These are phyloP conservation scores for Thaleichthys pacificus DNA, from an alignment of 2,797 vertebrate genomes.

Conservation along the genomic window DNA sequence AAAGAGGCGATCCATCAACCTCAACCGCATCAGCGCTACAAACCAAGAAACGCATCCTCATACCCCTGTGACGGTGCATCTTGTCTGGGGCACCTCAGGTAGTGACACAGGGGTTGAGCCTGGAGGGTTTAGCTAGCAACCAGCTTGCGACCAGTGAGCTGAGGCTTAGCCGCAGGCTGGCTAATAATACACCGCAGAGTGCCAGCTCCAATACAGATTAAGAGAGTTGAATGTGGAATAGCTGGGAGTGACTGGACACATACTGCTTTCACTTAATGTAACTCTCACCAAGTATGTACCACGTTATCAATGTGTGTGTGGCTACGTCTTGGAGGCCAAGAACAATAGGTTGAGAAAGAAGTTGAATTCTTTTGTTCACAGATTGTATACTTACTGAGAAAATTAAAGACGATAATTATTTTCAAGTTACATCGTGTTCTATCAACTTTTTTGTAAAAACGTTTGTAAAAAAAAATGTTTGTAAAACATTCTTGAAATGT, in stretches of 20 bases:
- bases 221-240: background rate
- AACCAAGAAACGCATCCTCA: background rate
- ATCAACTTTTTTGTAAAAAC: no score
- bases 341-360: no score
- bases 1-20: background rate
- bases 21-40: background rate
- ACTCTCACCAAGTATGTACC: background rate
- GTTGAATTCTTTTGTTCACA: no score
- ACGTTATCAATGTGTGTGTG: no score
- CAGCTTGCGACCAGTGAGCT: conserved; percentile 23
- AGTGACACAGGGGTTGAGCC: conserved; percentile 1
- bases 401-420: no score
- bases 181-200: conserved; percentile 39
- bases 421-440: no score
- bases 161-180: conserved; percentile 17
- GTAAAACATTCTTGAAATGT: no score
- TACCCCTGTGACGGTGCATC: background rate
- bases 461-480: no score
- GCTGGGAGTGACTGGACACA: background rate
- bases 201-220: conserved; percentile 27
- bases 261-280: conserved; percentile 1
- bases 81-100: background rate
- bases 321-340: no score
- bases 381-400: no score
- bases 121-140: conserved; percentile 5